Conservation (phyloP, 2,797 vertebrate genomes). For the Phylloscopus collybita region DNA sequence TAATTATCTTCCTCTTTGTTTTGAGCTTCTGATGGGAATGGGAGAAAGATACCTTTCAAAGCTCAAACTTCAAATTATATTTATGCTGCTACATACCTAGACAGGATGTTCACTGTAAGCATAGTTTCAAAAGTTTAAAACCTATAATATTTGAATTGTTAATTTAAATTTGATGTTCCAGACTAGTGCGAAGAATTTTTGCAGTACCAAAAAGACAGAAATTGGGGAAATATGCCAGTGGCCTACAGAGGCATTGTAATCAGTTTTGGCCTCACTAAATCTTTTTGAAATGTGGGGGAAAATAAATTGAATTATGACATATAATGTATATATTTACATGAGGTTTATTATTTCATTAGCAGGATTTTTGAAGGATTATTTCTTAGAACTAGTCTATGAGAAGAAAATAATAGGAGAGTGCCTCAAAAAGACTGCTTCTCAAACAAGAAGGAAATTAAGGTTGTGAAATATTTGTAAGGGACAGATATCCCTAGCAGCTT, state of each 20-base stretch:
- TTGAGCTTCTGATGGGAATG: not conserved
- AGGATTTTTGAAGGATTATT: not conserved
- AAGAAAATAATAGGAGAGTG: not conserved
- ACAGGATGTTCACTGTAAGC: not conserved
- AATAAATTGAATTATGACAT: not conserved
- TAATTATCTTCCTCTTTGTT: not conserved
- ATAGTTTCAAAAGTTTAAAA: not conserved
- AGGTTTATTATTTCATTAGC: not conserved
- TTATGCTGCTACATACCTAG: not conserved
- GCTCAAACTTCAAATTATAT: not conserved
- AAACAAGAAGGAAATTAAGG: not conserved
- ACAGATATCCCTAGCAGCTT: not conserved
- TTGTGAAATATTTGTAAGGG: not conserved
- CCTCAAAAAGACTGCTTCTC: not conserved
- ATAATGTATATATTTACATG: not conserved
- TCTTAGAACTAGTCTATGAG: not conserved
- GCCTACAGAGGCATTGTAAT: not conserved
- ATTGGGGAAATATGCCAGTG: rapidly evolving
- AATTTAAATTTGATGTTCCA: not conserved
- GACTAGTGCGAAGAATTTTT: not conserved
- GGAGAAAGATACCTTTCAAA: not conserved
- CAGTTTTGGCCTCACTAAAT: not conserved
- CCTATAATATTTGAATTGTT: not conserved
- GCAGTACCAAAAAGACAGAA: not conserved
- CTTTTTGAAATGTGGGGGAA: not conserved